Percentiles rank a stretch among this genome's conserved stretches.
phyloP scores from a whole-genome alignment of 2,888 invertebrate species.

The Tenthredo distinguenda region DNA sequence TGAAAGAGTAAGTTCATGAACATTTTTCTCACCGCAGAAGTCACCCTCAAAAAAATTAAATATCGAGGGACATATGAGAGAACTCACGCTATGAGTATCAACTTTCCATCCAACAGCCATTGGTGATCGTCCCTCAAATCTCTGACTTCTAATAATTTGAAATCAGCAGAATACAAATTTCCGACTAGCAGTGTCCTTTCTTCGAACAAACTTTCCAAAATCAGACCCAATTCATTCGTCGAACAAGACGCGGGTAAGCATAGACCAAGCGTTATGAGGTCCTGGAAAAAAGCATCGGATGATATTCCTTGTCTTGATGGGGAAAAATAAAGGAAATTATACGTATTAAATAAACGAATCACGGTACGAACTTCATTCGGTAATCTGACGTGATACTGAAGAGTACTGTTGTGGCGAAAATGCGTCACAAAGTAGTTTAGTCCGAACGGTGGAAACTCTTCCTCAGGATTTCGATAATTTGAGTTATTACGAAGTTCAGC shows the following conservation, averaged over 20 bases:
- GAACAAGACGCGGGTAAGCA: constrained; percentile 79
- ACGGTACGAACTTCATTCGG: constrained; percentile 75
- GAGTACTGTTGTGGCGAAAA: constrained; percentile 77
- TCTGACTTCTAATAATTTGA: constrained; percentile 72
- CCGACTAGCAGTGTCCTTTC: constrained; percentile 71
- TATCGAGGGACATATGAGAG: no score
- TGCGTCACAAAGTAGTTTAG: constrained; percentile 75
- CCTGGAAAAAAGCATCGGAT: constrained; percentile 68
- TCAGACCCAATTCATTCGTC: constrained; percentile 70
- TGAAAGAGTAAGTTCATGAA: constrained; percentile 58
- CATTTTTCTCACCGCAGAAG: neutral
- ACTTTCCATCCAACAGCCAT: constrained; percentile 71
- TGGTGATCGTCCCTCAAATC: constrained; percentile 68
- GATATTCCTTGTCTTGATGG: neutral
- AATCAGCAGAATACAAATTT: constrained; percentile 73
- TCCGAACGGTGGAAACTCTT: constrained; percentile 76
- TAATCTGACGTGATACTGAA: constrained; percentile 75
- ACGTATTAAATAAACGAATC: neutral
- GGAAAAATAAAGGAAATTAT: neutral
- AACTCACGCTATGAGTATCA: constrained; percentile 72
- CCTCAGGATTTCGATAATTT: constrained; percentile 65
- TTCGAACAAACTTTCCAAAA: constrained; percentile 72
- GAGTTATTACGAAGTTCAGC: constrained; percentile 67
- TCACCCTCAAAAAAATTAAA: neutral
- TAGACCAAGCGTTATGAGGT: constrained; percentile 79